Percentiles rank a stretch among this genome's conserved stretches.
Conservation (phyloP, 2,797 vertebrate species). For the Typhlichthys eigenmanni region DNA sequence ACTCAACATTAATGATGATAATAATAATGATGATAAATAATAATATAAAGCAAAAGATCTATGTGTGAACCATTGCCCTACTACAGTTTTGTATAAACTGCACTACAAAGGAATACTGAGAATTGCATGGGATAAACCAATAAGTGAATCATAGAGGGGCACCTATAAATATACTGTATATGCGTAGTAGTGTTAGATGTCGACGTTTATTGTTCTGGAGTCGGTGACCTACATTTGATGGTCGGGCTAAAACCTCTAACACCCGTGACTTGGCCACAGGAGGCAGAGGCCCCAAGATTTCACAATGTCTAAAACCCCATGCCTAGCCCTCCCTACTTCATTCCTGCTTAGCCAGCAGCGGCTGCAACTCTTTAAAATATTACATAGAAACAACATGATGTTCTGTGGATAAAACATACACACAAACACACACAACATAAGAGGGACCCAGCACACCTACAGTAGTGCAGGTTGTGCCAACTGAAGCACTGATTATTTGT, state of each 20-base stretch:
- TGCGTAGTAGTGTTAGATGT: slow-evolving; percentile 25
- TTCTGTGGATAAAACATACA: background rate
- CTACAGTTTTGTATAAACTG: too few species aligned
- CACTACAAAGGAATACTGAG: too few species aligned
- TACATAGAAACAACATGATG: slow-evolving; percentile 47
- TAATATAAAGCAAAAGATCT: too few species aligned
- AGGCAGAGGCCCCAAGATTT: slow-evolving; percentile 38
- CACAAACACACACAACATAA: background rate
- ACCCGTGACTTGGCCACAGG: slow-evolving; percentile 33
- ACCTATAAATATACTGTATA: background rate
- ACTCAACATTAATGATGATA: too few species aligned
- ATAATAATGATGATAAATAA: too few species aligned
- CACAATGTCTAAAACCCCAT: slow-evolving; percentile 51
- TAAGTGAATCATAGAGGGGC: background rate
- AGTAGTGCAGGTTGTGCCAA: background rate
- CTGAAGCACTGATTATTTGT: slow-evolving; percentile 1
- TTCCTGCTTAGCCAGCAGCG: slow-evolving; percentile 40
- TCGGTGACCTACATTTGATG: slow-evolving; percentile 50
- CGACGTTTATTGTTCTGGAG: slow-evolving; percentile 15
- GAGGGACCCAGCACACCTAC: background rate
- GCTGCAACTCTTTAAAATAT: slow-evolving; percentile 50
- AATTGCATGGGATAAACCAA: slow-evolving; percentile 15
- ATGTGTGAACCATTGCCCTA: too few species aligned
- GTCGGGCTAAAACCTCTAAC: slow-evolving; percentile 39
- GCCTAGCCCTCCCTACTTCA: slow-evolving; percentile 15